Base-by-base conservation (phyloP, 30 jellyfish, hydroid and myxozoan genomes). In the Sanderia malayensis region DNA sequence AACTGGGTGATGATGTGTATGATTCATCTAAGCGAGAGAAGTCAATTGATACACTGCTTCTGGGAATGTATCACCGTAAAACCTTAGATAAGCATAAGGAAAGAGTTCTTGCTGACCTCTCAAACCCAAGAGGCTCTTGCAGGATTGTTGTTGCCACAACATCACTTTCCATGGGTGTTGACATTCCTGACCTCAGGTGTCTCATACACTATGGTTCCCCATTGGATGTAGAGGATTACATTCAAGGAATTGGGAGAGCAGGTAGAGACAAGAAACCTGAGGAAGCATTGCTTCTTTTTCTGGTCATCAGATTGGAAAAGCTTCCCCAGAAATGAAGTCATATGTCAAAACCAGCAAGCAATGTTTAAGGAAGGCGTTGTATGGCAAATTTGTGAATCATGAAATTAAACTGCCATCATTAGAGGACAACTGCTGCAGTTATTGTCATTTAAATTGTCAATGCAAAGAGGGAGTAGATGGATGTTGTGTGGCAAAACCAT, bases 241-340 rank as follows among this genome's bases (percentile, higher is more conserved):
- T 64, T 64, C 76, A 64, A 33, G 79, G 79, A 17, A 67, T 67
- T 13, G 79, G 79, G 37, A 67, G 79, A 37, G 34, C 79, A 67
- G 79, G 79, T 6, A 44, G 79, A 30, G 79, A 67, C 31, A 23
- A 34, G 31, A 28, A 24, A 13, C 23, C 33, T 31, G 63, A 34
- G 4, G 23, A 24, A 28, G 76, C 58, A 3, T 6, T 64, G 20
- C 59, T 64, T 13, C 27, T 6, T 29, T 64, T 29, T 64, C 76
- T 20, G 21, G 76, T 6, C 76, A 33, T 4, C 76, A 64, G 30
- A 11, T 64, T 26, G 22, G 44, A 6, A 64, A 64, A 31, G 76
- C 61, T 6, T 28, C 61, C 20, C 25, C 76, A 64, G 76, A 64
- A 2, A 64, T 64, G 59, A 64, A 64, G 61, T 26, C 27, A 31